Conservation (phyloP, 2,888 invertebrate genomes). For the Bombylius discolor region DNA sequence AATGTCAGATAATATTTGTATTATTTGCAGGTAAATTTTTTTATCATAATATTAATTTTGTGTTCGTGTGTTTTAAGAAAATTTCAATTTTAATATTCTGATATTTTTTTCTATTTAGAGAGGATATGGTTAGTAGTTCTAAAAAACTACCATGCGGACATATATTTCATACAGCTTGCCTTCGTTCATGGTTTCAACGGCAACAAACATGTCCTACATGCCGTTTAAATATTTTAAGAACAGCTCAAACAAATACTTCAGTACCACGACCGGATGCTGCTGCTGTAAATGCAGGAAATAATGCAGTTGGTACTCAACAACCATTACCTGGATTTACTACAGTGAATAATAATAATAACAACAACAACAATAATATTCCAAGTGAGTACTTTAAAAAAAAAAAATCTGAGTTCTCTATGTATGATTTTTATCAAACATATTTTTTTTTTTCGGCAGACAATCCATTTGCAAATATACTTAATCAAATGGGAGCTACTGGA, state of each 20-base stretch:
- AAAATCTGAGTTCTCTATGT: no score
- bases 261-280: constrained; percentile 27
- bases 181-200: constrained; percentile 98
- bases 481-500: constrained; percentile 11
- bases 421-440: no score
- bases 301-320: constrained; percentile 19
- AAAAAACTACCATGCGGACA: constrained; percentile 98
- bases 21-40: constrained; percentile 67
- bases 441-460: constrained; percentile 16
- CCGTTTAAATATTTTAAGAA: constrained; percentile 66
- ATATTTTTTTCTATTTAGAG: constrained; percentile 32
- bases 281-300: constrained; percentile 19
- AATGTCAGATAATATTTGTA: constrained; percentile 93
- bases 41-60: not conserved
- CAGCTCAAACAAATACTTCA: constrained; percentile 31
- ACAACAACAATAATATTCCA: constrained; percentile 5
- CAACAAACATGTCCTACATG: constrained; percentile 99
- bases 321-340: constrained; percentile 13
- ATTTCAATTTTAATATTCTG: not conserved
- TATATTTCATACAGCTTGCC: constrained; percentile 95
- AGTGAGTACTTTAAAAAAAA: not conserved
- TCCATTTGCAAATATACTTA: constrained; percentile 17
- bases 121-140: constrained; percentile 58
- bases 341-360: constrained; percentile 7
- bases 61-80: not conserved